Conservation (phyloP, 1,140 invertebrate species). For the Drosophila busckii region DNA sequence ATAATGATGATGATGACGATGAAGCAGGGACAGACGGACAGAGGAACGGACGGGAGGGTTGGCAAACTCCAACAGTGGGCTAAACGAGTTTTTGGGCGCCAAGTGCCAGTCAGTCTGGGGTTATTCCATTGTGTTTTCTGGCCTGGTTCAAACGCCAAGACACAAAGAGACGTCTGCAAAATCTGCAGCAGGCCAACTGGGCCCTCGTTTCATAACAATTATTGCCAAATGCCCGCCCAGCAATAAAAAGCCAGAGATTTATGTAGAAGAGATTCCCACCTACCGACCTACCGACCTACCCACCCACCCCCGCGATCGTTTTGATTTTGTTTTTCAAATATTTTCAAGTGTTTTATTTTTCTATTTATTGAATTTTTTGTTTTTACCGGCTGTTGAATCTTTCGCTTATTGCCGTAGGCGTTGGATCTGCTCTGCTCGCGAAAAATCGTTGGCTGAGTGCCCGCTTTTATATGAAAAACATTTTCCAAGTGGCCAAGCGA, state of each 20-base stretch:
- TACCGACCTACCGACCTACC: no score
- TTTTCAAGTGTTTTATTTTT: constrained; percentile 20
- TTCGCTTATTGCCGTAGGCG: constrained; percentile 48
- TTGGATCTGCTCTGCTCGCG: constrained; percentile 51
- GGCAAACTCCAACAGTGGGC: constrained; percentile 24
- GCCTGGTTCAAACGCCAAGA: constrained; percentile 47
- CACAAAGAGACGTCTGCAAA: constrained; percentile 21
- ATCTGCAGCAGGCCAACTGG: neutral
- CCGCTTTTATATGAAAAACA: constrained; percentile 33
- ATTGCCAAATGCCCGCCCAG: constrained; percentile 56
- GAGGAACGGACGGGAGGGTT: neutral
- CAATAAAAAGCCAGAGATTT: constrained; percentile 27
- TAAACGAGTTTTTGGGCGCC: constrained; percentile 58
- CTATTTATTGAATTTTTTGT: constrained; percentile 14
- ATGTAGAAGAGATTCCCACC: constrained; percentile 21
- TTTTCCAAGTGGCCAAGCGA: constrained; percentile 38
- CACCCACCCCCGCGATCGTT: no score
- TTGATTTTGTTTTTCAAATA: constrained; percentile 15
- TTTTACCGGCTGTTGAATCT: constrained; percentile 27
- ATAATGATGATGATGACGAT: neutral
- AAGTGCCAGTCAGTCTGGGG: constrained; percentile 56
- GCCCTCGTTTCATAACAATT: constrained; percentile 62
- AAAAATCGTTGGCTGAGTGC: constrained; percentile 38
- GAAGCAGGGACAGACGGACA: neutral
- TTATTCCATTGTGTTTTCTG: constrained; percentile 49